Conservation (phyloP, 1,140 invertebrate species). For the Drosophila elegans region DNA sequence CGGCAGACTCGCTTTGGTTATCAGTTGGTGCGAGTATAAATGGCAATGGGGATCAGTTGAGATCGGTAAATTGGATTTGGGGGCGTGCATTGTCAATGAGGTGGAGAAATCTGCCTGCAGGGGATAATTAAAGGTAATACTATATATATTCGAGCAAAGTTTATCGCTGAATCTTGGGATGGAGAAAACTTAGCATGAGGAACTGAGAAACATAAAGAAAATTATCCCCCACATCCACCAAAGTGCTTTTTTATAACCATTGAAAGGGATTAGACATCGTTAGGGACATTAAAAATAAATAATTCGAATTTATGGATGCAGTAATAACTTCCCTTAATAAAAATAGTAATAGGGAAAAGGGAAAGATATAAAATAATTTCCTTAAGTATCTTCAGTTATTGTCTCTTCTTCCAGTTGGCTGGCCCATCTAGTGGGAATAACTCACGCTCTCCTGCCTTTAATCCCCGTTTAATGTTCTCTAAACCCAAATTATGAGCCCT, state of each 20-base stretch:
- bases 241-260: slow-evolving; percentile 12
- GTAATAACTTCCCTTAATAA: slow-evolving; percentile 28
- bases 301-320: slow-evolving; percentile 47
- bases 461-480: slow-evolving; percentile 32
- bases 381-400: slow-evolving; percentile 21
- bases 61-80: slow-evolving; percentile 7
- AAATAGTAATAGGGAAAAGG: not conserved
- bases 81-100: slow-evolving; percentile 48
- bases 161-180: slow-evolving; percentile 34
- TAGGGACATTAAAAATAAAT: slow-evolving; percentile 46
- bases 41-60: slow-evolving; percentile 22
- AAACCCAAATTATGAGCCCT: slow-evolving; percentile 56
- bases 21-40: slow-evolving; percentile 16
- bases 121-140: slow-evolving; percentile 49
- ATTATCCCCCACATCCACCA: slow-evolving; percentile 3
- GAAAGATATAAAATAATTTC: slow-evolving; percentile 24
- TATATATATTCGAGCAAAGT: slow-evolving; percentile 26
- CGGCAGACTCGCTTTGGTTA: slow-evolving; percentile 22
- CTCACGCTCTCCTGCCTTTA: slow-evolving; percentile 33
- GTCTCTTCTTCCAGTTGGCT: slow-evolving; percentile 25
- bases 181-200: slow-evolving; percentile 6
- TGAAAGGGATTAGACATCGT: slow-evolving; percentile 39
- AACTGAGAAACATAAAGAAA: slow-evolving; percentile 15
- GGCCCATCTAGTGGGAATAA: slow-evolving; percentile 35
- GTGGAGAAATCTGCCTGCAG: slow-evolving; percentile 31